Base-by-base conservation (phyloP, 2,113 vertebrate species). In the Zapus hudsonius region DNA sequence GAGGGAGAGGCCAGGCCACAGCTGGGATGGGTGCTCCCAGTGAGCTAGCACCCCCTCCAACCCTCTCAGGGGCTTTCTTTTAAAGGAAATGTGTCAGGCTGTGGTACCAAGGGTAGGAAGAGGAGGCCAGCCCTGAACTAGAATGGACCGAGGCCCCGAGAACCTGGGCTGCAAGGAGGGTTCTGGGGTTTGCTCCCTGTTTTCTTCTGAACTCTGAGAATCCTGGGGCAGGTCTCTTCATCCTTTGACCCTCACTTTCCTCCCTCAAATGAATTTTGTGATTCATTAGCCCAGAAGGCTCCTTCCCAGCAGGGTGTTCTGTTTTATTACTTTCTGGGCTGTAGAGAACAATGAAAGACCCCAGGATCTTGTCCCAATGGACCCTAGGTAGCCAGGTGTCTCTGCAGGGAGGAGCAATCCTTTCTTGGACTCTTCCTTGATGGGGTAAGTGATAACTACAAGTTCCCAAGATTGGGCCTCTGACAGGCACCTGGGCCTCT, bases 381-480 rank as follows among this genome's bases (percentile, higher is more conserved):
- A 10, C 36, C 44, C 63, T 44, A 2, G 19, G n/a, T 47, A 42
- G 47, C 70, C 73, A 59, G 63, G 59, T 7, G 29, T 72, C 55
- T 47, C n/a, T 47, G 29, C 11, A 33, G 19, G 9, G 36, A 47
- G 66, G 61, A 36, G 13, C 67, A 5, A 47, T 6, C 17, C 7
- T 25, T 38, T 29, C 70, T n/a, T 27, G 47, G 44, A 33, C 29
- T 31, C 75, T 91, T 22, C 1, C 0, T 73, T 74, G 61, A 44
- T 11, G 15, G 38, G 40, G 36, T 4, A 0, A 44, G 25, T 25
- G 0, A 5, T 11, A 29, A 31, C 42, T 7, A 2, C 7, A 7
- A 19, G 40, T 31, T 67, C 52, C 80, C 20, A 4, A n/a, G 20
- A 13, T 31, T 17, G 52, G 85, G 36, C 63, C 72, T 61, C 20